Conservation (phyloP, 2,113 vertebrate genomes). For the Mustela lutreola region DNA sequence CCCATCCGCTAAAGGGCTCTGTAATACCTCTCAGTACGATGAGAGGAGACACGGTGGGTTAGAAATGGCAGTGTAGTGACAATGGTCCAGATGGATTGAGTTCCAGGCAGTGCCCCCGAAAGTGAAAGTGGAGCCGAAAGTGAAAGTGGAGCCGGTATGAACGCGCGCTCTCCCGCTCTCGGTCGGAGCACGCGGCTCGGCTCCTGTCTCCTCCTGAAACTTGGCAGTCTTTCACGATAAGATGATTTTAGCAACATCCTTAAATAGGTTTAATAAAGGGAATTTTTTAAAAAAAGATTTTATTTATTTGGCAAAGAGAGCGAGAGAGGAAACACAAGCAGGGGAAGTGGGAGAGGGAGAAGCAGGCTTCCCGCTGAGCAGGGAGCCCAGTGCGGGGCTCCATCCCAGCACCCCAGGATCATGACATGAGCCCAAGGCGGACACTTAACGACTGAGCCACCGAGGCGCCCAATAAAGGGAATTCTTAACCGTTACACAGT, state of each 20-base stretch:
- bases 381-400: too few relatives aligned
- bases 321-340: too few relatives aligned
- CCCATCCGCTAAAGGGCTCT: not conserved
- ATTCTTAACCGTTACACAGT: not conserved
- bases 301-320: too few relatives aligned
- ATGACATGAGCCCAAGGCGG: too few relatives aligned
- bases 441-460: too few relatives aligned
- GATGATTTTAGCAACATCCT: slow-evolving; percentile 3
- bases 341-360: too few relatives aligned
- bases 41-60: not conserved
- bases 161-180: too few relatives aligned
- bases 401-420: too few relatives aligned
- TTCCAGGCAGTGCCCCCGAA: not conserved
- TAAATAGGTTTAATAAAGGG: not conserved
- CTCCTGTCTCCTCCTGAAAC: not conserved
- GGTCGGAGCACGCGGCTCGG: not conserved
- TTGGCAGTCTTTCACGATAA: not conserved
- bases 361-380: too few relatives aligned
- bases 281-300: too few relatives aligned
- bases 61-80: not conserved
- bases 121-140: not conserved
- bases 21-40: not conserved
- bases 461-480: not conserved
- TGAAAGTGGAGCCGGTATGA: not conserved
- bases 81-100: not conserved